A percentile compares a stretch with the other conserved stretches of the same genome.
phyloP scores from a whole-genome alignment of 64 coral and sea anemone species.

The Pocillopora damicornis region DNA sequence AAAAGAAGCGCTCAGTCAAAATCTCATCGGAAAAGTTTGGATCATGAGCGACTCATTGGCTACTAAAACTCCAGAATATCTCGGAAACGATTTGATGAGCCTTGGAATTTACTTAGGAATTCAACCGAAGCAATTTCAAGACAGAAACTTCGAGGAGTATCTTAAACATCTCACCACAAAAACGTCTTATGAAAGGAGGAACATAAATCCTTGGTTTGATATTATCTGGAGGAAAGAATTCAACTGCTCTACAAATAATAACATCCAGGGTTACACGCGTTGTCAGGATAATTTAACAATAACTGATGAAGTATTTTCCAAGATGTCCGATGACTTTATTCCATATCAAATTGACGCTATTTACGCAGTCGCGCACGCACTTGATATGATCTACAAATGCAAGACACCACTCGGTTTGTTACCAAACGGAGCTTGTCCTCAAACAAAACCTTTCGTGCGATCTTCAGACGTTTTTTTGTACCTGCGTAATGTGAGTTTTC shows the following conservation, averaged over 20 bases:
- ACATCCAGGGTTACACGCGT: neutral
- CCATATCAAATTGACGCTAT: constrained; percentile 66
- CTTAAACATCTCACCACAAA: constrained; percentile 26
- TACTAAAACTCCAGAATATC: constrained; percentile 54
- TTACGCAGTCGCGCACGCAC: constrained; percentile 60
- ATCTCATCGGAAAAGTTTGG: constrained; percentile 34
- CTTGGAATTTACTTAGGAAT: constrained; percentile 55
- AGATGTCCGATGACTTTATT: constrained; percentile 59
- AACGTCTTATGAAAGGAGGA: neutral
- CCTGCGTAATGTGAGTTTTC: constrained; percentile 60
- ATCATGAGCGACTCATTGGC: constrained; percentile 63
- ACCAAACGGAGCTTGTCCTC: constrained; percentile 27
- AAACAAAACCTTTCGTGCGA: constrained; percentile 28
- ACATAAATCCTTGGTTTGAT: constrained; percentile 45
- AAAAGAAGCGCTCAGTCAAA: constrained; percentile 31
- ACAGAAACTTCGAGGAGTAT: constrained; percentile 40
- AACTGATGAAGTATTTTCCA: constrained; percentile 10
- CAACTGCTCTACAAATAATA: constrained; percentile 23
- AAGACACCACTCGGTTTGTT: constrained; percentile 30
- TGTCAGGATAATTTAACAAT: constrained; percentile 40
- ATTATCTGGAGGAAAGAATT: constrained; percentile 41
- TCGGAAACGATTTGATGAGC: constrained; percentile 55
- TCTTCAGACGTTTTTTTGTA: constrained; percentile 44
- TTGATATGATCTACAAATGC: constrained; percentile 61
- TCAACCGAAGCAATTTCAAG: constrained; percentile 44